Evolutionary conservation across 2,888 invertebrate species (phyloP).

Genomic region (Lathronympha strigana): DNA sequence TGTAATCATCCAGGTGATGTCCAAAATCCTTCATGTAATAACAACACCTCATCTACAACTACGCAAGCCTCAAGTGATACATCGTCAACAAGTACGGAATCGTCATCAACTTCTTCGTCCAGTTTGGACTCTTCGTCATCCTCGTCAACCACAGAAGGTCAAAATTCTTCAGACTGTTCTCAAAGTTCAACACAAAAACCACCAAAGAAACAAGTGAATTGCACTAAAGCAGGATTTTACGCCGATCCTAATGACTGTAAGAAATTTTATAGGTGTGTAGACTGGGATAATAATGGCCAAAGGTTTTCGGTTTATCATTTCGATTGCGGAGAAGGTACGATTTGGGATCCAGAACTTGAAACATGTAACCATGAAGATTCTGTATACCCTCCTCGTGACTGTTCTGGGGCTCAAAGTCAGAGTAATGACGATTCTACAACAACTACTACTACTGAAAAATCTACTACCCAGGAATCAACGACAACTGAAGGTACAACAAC

Average conservation of each 20-base stretch:
- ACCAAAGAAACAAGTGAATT: slow-evolving; percentile 63
- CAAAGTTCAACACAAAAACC: slow-evolving; percentile 61
- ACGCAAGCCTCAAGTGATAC: slow-evolving; percentile 44
- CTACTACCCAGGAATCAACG: slow-evolving; percentile 46
- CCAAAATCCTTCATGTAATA: slow-evolving; percentile 64
- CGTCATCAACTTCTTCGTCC: slow-evolving; percentile 37
- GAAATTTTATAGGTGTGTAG: slow-evolving; percentile 87
- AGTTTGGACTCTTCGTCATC: slow-evolving; percentile 43
- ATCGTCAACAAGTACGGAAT: slow-evolving; percentile 43
- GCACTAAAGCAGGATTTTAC: slow-evolving; percentile 85
- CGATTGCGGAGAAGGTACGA: slow-evolving; percentile 88
- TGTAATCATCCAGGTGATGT: slow-evolving; percentile 79
- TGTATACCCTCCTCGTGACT: slow-evolving; percentile 84
- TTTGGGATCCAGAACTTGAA: slow-evolving; percentile 87
- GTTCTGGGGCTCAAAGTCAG: slow-evolving; percentile 63
- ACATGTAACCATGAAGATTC: slow-evolving; percentile 88
- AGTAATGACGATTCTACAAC: slow-evolving; percentile 50
- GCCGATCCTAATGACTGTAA: slow-evolving; percentile 85
- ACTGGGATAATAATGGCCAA: slow-evolving; percentile 82
- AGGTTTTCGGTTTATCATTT: slow-evolving; percentile 86
- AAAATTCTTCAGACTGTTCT: slow-evolving; percentile 56
- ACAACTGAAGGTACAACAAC: slow-evolving; percentile 47
- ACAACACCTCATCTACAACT: slow-evolving; percentile 47
- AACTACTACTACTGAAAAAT: slow-evolving; percentile 36
- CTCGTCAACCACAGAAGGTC: slow-evolving; percentile 48